Base-by-base conservation (phyloP, 1,140 invertebrate genomes). In the Leptoteleia sp. region DNA sequence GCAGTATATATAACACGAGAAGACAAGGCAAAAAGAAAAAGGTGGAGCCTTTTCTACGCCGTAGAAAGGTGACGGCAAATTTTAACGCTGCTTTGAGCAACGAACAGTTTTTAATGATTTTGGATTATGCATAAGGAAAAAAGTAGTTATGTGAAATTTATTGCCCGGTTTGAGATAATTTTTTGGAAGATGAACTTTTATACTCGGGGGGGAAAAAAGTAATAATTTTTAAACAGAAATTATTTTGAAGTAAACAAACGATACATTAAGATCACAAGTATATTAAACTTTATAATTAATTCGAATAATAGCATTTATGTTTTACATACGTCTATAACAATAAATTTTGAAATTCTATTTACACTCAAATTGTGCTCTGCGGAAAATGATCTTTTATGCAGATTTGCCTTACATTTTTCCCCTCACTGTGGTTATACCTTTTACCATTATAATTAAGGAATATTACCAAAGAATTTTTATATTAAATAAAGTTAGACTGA, bases 1-100 rank as follows among this genome's bases (percentile, higher is more conserved):
- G n/a, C n/a, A 40, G 73, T 54, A 68, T 61, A 68, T 76, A 68
- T 68, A 38, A 29, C 22, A n/a, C 25, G 37, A 11, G 6, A 22
- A 15, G 25, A 27, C 19, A 54, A 22, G 47, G 8, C 9, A 15
- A 17, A 13, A 47, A 62, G 42, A 64, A 76, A 76, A 48, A 62
- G 68, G 57, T 3, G 57, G 22, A 7, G 48, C 35, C 54, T 54
- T 57, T 57, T 68, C 57, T 50, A 71, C 37, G 37, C 38, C 31
- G 25, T 7, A 40, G 35, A 55, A 64, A 57, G 48, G 33, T 50
- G 59, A 27, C 48, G 57, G 33, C 57, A 64, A 64, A 73, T 64
- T 64, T 73, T 64, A 55, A 48, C 29, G 38, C 42, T 47, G 19
- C 15, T 55, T 31, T 25, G 17, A 11, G 25, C 19, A 33, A 37